Base-by-base conservation (phyloP, 2,113 vertebrate species). In the Nesospiza acunhae region DNA sequence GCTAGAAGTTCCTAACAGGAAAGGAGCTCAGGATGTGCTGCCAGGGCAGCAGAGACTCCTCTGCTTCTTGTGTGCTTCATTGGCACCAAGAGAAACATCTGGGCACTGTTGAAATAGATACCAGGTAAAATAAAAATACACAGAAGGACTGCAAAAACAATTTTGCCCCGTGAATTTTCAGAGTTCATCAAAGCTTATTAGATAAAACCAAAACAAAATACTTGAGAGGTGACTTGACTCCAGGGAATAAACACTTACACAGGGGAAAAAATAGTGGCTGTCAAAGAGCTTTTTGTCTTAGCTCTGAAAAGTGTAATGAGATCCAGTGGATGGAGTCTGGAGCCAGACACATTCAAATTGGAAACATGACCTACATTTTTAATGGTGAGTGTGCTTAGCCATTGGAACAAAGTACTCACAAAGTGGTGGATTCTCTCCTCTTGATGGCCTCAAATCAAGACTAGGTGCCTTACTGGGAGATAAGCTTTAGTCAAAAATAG, bases 401-500 rank as follows among this genome's bases (percentile, higher is more conserved):
- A 79, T 35, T 72, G 83, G 88, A 95, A 94, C 85, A 89, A 94
- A 96, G 73, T 84, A 62, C 85, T 62, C 52, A 75, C 44, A 60
- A 92, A 94, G 86, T 31, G 79, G 92, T 76, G 46, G 56, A 92
- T 94, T 96, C 66, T 92, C 72, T 95, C 62, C 73, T 96, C 83
- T 73, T 92, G 47, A 95, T 96, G 86, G 88, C 80, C 96, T 94
- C 8, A 37, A 55, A 94, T 93, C 83, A 84, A 78, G 76, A 72
- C 73, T 89, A 84, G 90, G 82, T 94, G 73, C 49, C 64, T 95
- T 95, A 68, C 66, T 95, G 92, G 93, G 90, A 95, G 80, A 89
- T 94, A 84, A 93, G 73, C 85, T 96, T 95, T 96, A 96, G 89
- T 93, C 95, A 96, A 96, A 97, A 94, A 95, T 93, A 95, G 89